A percentile compares a stretch with the other conserved stretches of the same genome.
These are phyloP conservation scores for Ostrea denselamellosa DNA, from an alignment of 1,140 invertebrate species.

Conservation along the genomic window DNA sequence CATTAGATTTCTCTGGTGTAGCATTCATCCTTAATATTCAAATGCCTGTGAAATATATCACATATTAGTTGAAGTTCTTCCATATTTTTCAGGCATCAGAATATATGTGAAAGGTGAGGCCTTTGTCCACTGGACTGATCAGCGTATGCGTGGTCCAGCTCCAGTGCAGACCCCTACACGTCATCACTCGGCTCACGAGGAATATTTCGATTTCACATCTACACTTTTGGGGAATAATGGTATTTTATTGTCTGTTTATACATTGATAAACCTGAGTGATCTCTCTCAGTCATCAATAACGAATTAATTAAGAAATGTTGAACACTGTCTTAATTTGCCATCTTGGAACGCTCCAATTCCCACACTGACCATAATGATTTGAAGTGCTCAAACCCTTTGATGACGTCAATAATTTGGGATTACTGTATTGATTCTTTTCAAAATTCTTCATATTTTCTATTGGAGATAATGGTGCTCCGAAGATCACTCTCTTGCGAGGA, in stretches of 20 bases:
- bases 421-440: not conserved
- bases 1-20: no score
- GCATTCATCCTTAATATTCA: no score
- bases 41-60: no score
- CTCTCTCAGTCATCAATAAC: no score
- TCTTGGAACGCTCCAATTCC: no score
- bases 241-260: conserved; percentile 2
- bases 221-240: conserved; percentile 57
- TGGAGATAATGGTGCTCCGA: not conserved
- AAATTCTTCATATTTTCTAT: not conserved
- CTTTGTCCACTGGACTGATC: conserved; percentile 74
- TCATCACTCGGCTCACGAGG: conserved; percentile 68
- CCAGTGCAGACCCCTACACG: conserved; percentile 63
- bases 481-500: conserved; percentile 60
- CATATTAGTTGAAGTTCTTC: no score
- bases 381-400: no score
- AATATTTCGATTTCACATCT: conserved; percentile 65
- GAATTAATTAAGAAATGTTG: no score
- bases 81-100: conserved; percentile 60
- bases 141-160: conserved; percentile 66
- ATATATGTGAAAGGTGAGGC: conserved; percentile 66
- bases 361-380: no score
- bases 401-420: no score
- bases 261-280: no score
- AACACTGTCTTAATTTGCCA: no score